These are phyloP conservation scores for Pteromalus puparum DNA, from an alignment of 1,140 invertebrate species.

Conservation along the genomic window DNA sequence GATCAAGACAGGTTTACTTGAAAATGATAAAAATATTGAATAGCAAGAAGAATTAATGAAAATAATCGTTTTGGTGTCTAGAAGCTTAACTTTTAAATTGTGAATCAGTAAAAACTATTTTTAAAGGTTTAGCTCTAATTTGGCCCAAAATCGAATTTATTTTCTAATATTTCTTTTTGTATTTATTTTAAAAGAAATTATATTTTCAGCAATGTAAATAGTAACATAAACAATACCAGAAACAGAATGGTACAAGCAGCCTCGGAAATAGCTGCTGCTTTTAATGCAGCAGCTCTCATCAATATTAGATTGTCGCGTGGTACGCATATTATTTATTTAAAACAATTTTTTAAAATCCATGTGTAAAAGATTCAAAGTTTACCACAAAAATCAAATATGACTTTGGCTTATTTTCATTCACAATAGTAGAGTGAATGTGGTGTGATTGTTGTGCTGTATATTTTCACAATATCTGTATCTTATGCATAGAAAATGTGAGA, in stretches of 20 bases:
- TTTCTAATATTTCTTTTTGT: constrained; percentile 36
- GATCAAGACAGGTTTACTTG: constrained; percentile 57
- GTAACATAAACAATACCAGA: constrained; percentile 44
- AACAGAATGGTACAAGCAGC: constrained; percentile 67
- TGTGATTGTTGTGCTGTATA: not conserved
- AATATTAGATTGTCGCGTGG: constrained; percentile 59
- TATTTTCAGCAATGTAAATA: constrained; percentile 52
- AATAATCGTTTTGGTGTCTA: not conserved
- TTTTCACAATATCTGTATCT: no score
- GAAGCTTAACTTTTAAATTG: no score
- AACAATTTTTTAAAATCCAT: not conserved
- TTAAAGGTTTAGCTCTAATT: not conserved
- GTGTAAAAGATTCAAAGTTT: not conserved
- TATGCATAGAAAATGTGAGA: no score
- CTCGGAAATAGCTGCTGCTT: constrained; percentile 71
- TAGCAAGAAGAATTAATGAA: not conserved
- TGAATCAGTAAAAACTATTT: no score
- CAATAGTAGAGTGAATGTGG: not conserved
- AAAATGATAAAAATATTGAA: not conserved
- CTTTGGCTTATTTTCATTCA: not conserved
- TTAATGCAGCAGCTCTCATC: constrained; percentile 71
- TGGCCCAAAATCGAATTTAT: not conserved
- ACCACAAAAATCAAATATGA: not conserved
- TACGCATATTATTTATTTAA: constrained; percentile 20
- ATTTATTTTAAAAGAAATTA: constrained; percentile 20